phyloP scores from a whole-genome alignment of 2,113 vertebrate species.

The Plestiodon gilberti region DNA sequence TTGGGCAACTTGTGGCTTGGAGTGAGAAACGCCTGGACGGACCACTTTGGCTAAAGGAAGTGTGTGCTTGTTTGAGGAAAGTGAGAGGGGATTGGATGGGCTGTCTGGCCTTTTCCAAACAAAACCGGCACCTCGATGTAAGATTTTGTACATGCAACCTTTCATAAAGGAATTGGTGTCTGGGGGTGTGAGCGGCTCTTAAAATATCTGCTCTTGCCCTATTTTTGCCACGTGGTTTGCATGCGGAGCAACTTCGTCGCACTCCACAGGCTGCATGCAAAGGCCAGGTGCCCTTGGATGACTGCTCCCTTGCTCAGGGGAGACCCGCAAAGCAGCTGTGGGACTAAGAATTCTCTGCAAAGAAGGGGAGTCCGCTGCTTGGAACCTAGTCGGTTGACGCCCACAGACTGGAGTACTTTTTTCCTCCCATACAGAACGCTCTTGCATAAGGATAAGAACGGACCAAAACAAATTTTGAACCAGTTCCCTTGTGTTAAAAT shows the following conservation, averaged over 20 bases:
- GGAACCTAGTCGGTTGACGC: not conserved
- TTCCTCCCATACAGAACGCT: slow-evolving; percentile 30
- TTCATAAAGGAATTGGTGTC: not conserved
- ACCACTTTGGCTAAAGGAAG: not conserved
- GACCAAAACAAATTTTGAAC: slow-evolving; percentile 40
- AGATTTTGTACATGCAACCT: not conserved
- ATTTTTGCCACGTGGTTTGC: accelerated
- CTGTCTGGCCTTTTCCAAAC: not conserved
- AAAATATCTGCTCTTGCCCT: not conserved
- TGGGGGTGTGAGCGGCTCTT: not conserved
- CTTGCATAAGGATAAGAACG: slow-evolving; percentile 55
- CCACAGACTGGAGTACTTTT: not conserved
- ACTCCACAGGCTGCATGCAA: not conserved
- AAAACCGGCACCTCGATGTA: not conserved
- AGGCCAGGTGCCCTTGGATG: not conserved
- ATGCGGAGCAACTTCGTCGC: not conserved
- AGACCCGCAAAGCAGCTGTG: not conserved
- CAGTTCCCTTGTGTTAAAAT: slow-evolving; percentile 36
- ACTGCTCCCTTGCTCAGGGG: too few species aligned
- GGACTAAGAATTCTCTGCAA: accelerated
- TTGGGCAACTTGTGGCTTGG: not conserved
- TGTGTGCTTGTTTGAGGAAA: not conserved
- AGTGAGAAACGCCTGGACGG: not conserved
- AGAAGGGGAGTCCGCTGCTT: not conserved
- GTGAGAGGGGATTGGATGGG: not conserved